Evolutionary conservation across 2,888 invertebrate species (phyloP).

Genomic region (Pachliopta kotzebuea): DNA sequence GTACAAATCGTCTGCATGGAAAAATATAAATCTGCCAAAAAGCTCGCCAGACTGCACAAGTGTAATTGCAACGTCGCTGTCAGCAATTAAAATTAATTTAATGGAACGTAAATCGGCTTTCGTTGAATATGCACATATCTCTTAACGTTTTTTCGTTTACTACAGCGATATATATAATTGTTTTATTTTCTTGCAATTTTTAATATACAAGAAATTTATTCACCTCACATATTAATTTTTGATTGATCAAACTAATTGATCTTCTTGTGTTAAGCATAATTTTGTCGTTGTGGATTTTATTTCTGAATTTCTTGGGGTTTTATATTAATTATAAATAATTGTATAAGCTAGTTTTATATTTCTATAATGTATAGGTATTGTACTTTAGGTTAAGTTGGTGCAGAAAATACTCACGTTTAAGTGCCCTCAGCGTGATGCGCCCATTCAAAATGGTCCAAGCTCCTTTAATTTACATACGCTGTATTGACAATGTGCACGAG

Average conservation of each 20-base stretch:
- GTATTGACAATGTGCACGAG: conserved; percentile 39
- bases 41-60: conserved; percentile 27
- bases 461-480: conserved; percentile 24
- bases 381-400: conserved; percentile 1
- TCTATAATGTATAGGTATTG: not conserved
- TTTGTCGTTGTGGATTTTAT: too few species aligned
- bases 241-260: not conserved
- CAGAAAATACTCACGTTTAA: conserved; percentile 20
- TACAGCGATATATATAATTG: not conserved
- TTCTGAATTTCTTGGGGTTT: not conserved
- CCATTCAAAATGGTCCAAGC: conserved; percentile 24
- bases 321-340: not conserved
- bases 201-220: not conserved
- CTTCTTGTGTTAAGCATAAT: too few species aligned
- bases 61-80: conserved; percentile 23
- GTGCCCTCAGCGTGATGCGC: conserved; percentile 13
- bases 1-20: conserved; percentile 13
- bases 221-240: not conserved
- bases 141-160: conserved; percentile 2
- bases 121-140: conserved; percentile 9
- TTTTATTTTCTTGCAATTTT: not conserved
- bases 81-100: conserved; percentile 27
- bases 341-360: not conserved
- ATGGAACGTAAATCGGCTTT: conserved; percentile 26
- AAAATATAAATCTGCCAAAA: conserved; percentile 28